phyloP scores from a whole-genome alignment of 2,797 vertebrate species.

The Poeciliopsis turneri region DNA sequence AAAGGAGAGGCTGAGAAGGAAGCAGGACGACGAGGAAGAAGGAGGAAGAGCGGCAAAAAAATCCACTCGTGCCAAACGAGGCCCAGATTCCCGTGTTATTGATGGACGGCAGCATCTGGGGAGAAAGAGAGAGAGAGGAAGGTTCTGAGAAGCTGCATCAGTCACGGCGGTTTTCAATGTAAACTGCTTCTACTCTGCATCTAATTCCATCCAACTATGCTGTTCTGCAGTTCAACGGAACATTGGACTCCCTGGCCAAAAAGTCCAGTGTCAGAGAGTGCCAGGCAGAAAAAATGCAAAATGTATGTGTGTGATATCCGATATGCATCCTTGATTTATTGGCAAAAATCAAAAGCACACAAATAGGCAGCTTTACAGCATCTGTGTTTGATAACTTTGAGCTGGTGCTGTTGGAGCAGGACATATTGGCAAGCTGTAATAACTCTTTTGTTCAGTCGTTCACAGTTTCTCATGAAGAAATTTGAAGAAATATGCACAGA shows the following conservation, averaged over 20 bases:
- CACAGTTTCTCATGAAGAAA: slow-evolving; percentile 3
- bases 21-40: slow-evolving; percentile 24
- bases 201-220: slow-evolving; percentile 36
- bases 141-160: slow-evolving; percentile 54
- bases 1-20: slow-evolving; percentile 11
- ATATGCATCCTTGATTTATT: slow-evolving; percentile 45
- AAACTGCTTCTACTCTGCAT: slow-evolving; percentile 62
- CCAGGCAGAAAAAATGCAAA: slow-evolving; percentile 17
- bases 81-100: slow-evolving; percentile 46
- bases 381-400: slow-evolving; percentile 7
- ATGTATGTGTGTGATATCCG: slow-evolving; percentile 26
- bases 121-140: slow-evolving; percentile 16
- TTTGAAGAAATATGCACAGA: background rate
- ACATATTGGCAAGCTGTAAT: slow-evolving; percentile 18
- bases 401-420: background rate
- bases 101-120: slow-evolving; percentile 73
- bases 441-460: slow-evolving; percentile 20
- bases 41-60: slow-evolving; percentile 46
- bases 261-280: slow-evolving; percentile 35
- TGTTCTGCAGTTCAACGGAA: slow-evolving; percentile 34
- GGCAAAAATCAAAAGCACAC: slow-evolving; percentile 21
- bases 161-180: slow-evolving; percentile 67
- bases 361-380: slow-evolving; percentile 13
- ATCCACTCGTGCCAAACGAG: slow-evolving; percentile 35
- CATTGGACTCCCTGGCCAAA: slow-evolving; percentile 62